These are phyloP conservation scores for Leptinotarsa rubiginosa DNA, from an alignment of 2,888 invertebrate species.

Conservation along the genomic window DNA sequence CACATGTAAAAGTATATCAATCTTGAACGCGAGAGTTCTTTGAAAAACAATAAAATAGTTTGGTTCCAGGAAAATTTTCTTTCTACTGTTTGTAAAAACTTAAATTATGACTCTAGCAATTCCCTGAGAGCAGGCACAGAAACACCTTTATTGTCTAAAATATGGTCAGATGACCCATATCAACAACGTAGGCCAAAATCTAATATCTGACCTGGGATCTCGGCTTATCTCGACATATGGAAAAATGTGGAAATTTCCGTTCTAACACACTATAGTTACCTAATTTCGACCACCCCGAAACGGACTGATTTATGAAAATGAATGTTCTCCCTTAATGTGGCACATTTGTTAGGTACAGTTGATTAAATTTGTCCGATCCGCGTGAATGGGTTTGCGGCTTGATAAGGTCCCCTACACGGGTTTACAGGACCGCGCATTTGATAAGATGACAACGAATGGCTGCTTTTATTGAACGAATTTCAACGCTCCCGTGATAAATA, in stretches of 20 bases:
- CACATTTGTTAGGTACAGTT: conserved; percentile 65
- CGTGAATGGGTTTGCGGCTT: conserved; percentile 61
- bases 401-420: conserved; percentile 59
- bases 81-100: too few relatives aligned
- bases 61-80: too few relatives aligned
- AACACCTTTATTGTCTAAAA: too few relatives aligned
- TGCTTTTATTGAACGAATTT: conserved; percentile 56
- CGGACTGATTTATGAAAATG: conserved; percentile 39
- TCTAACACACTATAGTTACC: conserved; percentile 15
- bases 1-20: too few relatives aligned
- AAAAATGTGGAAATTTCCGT: conserved; percentile 20
- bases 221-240: conserved; percentile 8
- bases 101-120: too few relatives aligned
- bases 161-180: too few relatives aligned
- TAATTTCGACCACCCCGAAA: not conserved
- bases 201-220: not conserved
- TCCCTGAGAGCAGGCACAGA: too few relatives aligned
- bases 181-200: not conserved
- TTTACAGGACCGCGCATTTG: conserved; percentile 56
- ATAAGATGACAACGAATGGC: conserved; percentile 64
- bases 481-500: conserved; percentile 38
- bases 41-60: too few relatives aligned
- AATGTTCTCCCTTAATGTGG: conserved; percentile 55
- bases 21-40: too few relatives aligned
- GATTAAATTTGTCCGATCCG: conserved; percentile 64